Base-by-base conservation (phyloP, 2,888 invertebrate genomes). In the Diachrysia chrysitis region DNA sequence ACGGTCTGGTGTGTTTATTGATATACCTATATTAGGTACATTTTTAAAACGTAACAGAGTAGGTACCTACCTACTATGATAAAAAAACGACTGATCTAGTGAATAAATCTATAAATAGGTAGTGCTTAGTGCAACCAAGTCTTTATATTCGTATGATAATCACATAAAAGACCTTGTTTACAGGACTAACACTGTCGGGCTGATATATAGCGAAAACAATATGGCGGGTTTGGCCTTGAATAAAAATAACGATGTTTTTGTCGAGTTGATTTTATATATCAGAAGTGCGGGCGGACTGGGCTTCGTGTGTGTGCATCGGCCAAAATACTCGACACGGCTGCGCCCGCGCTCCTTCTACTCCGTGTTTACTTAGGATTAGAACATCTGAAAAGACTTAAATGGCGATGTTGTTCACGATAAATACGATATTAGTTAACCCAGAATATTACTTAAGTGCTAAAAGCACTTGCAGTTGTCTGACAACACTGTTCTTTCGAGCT, bases 181-280 rank as follows among this genome's bases (percentile, higher is more conserved):
- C 89, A 89, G 87, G 85, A 86, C 83, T 82, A 88, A 84, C 82
- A 86, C 81, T 88, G 89, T 86, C 85, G 85, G 86, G 83, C 83
- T 81, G 78, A 87, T 86, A 85, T 75, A 79, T 82, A 85, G 87
- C 89, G 90, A 92, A 91, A 93, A 91, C 93, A 94, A 91, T 83
- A 92, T 92, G 92, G 92, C 92, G 90, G 87, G 79, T 85, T 85
- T 89, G 92, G 89, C 95, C 95, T 94, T 94, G 91, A 88, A 92
- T 92, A 93, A 93, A 94, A 94, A 94, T 94, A 94, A 92, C 90
- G 83, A 89, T 92, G 91, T 93, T 93, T 92, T 92, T 93, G 91
- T 91, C 88, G 90, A 89, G 87, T 87, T 87, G 88, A 90, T 90
- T 93, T 92, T 90, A 91, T 90, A 91, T 92, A 92, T 89, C 89